Evolutionary conservation across 2,888 invertebrate genomes (phyloP).

Genomic region (Eupithecia vulgata): DNA sequence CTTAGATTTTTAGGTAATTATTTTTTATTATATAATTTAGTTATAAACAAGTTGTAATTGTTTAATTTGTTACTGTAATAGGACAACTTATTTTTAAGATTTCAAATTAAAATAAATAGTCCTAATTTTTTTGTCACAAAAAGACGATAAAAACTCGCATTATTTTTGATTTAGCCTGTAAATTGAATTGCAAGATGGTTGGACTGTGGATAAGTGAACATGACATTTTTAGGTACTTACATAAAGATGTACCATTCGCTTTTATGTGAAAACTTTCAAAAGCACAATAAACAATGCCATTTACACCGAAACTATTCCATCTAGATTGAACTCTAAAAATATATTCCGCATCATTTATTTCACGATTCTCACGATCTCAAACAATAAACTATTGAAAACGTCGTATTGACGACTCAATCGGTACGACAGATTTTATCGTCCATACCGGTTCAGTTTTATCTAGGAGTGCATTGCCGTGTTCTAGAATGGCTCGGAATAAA

Average conservation of each 20-base stretch:
- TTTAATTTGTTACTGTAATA: too few species aligned
- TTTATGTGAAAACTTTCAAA: conserved; percentile 11
- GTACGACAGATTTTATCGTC: conserved; percentile 69
- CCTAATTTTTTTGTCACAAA: too few species aligned
- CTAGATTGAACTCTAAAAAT: conserved; percentile 32
- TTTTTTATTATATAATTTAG: too few species aligned
- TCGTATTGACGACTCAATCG: conserved; percentile 56
- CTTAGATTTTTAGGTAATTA: too few species aligned
- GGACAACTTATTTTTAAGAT: too few species aligned
- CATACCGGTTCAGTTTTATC: conserved; percentile 38
- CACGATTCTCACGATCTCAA: conserved; percentile 39
- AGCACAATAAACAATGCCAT: conserved; percentile 30
- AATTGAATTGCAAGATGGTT: too few species aligned
- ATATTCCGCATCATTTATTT: conserved; percentile 44
- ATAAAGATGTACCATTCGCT: not conserved
- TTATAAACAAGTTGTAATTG: too few species aligned
- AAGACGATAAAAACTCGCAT: too few species aligned
- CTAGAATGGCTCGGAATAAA: conserved; percentile 66
- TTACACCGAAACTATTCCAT: conserved; percentile 25
- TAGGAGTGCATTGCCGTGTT: conserved; percentile 72
- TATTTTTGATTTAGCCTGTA: too few species aligned
- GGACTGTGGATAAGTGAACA: too few species aligned
- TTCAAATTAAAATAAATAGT: too few species aligned
- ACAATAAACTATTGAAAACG: conserved; percentile 47
- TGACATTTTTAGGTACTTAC: not conserved